Conservation (phyloP, 2,797 vertebrate species). For the Pangasius macronema region DNA sequence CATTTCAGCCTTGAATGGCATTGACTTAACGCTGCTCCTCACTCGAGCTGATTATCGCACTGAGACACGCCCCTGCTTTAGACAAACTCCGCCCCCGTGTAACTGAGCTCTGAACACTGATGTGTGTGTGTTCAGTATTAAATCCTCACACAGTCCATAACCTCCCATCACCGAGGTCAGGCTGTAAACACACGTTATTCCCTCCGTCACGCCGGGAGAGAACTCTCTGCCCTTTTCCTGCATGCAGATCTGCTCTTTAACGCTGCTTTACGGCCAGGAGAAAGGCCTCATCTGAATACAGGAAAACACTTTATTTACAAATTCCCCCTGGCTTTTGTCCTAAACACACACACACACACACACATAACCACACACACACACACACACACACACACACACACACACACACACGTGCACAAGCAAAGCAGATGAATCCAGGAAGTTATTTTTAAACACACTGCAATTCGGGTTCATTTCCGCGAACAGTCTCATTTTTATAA, state of each 20-base stretch:
- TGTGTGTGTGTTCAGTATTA: not conserved
- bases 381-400: not conserved
- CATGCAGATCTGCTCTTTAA: constrained; percentile 41
- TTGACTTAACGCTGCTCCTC: not conserved
- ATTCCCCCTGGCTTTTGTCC: not conserved
- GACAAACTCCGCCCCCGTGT: not conserved
- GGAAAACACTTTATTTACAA: not conserved
- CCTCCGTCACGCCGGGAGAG: constrained; percentile 7
- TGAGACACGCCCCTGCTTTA: not conserved
- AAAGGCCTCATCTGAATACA: constrained; percentile 47
- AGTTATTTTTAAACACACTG: not conserved
- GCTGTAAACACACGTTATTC: constrained; percentile 11
- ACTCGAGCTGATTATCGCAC: not conserved
- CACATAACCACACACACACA: not conserved
- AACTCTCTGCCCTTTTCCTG: constrained; percentile 34
- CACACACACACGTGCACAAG: not conserved
- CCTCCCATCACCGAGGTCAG: not conserved
- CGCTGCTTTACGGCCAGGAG: not conserved
- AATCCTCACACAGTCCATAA: not conserved
- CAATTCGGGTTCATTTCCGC: not conserved
- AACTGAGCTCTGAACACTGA: not conserved
- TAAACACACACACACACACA: not conserved
- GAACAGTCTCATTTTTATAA: not conserved
- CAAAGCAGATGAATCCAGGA: too few relatives aligned
- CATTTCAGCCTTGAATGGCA: not conserved